phyloP scores from a whole-genome alignment of 2,888 invertebrate species.

The Deilephila elpenor region DNA sequence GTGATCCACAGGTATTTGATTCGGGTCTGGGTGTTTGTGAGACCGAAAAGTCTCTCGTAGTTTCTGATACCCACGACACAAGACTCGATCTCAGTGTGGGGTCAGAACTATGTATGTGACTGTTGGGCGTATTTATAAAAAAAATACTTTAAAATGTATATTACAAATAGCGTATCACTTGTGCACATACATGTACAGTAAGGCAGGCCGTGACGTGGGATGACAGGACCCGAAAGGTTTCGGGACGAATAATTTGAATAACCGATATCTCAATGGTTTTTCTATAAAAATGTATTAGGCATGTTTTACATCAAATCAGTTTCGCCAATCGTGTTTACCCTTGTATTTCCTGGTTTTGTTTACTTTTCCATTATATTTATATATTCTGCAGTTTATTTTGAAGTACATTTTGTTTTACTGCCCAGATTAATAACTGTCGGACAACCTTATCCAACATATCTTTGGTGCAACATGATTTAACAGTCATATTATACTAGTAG shows the following conservation, averaged over 20 bases:
- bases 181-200: background rate
- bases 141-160: no score
- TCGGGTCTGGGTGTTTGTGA: background rate
- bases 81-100: no score
- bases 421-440: no score
- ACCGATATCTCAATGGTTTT: conserved; percentile 22
- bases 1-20: background rate
- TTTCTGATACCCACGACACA: background rate
- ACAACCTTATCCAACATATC: no score
- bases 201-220: conserved; percentile 1
- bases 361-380: no score
- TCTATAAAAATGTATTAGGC: conserved; percentile 22
- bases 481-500: no score
- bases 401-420: background rate
- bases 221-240: conserved; percentile 2
- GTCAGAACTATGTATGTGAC: no score
- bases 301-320: conserved; percentile 39
- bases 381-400: background rate
- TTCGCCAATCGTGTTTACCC: conserved; percentile 30
- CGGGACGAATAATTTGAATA: conserved; percentile 20
- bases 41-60: background rate
- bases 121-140: background rate
- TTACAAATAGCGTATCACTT: background rate
- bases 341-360: conserved; percentile 4
- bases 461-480: no score